phyloP scores from a whole-genome alignment of 2,888 invertebrate genomes.

The Rhodophaea formosa region DNA sequence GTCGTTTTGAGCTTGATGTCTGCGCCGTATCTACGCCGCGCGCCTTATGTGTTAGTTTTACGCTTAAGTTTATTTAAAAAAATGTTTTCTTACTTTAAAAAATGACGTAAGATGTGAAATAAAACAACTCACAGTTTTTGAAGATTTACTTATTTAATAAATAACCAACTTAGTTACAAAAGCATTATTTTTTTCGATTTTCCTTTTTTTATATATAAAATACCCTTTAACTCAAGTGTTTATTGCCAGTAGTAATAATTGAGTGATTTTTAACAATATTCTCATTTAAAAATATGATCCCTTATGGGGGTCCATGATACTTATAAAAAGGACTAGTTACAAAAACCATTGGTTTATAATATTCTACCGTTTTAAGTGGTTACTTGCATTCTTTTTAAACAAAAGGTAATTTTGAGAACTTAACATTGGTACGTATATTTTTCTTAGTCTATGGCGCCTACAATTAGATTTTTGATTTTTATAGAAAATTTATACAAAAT shows the following conservation, averaged over 20 bases:
- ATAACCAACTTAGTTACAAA: constrained; percentile 77
- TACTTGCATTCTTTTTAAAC: neutral
- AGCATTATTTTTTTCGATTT: constrained; percentile 58
- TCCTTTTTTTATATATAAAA: constrained; percentile 46
- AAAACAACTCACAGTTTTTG: constrained; percentile 55
- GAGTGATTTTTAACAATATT: constrained; percentile 31
- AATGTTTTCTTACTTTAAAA: too few relatives aligned
- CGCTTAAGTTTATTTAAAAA: too few relatives aligned
- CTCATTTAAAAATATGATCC: constrained; percentile 34
- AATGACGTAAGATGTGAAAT: constrained; percentile 38
- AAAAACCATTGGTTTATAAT: constrained; percentile 7
- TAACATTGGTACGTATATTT: neutral
- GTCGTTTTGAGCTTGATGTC: too few relatives aligned
- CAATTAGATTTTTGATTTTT: neutral
- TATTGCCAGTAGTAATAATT: constrained; percentile 38
- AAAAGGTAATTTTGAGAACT: neutral
- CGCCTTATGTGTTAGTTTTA: too few relatives aligned
- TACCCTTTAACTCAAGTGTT: constrained; percentile 43
- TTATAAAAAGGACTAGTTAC: constrained; percentile 55
- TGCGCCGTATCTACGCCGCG: too few relatives aligned
- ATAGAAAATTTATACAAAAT: too few relatives aligned
- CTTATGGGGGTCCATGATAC: constrained; percentile 30
- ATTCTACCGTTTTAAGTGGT: neutral
- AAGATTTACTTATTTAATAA: constrained; percentile 77
- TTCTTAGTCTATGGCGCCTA: neutral